A percentile compares a stretch with the other conserved stretches of the same genome.
Conservation (phyloP, 1,140 invertebrate species). For the Mamestra configurata region DNA sequence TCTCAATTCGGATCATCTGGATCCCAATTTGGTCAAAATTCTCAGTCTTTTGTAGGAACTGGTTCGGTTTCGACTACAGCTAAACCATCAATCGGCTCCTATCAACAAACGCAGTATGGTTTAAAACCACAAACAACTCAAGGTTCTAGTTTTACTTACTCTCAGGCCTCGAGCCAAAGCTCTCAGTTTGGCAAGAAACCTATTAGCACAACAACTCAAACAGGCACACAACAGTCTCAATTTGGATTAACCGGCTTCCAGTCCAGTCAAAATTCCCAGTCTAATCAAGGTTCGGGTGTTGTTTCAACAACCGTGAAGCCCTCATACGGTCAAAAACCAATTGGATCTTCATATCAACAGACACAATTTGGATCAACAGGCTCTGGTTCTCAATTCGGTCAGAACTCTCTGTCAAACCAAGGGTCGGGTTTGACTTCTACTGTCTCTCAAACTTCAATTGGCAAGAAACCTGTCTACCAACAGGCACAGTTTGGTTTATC, state of each 20-base stretch:
- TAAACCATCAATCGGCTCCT: background rate
- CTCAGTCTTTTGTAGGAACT: background rate
- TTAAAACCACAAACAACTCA: background rate
- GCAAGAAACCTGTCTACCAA: background rate
- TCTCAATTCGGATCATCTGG: background rate
- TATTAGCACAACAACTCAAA: background rate
- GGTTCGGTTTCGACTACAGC: background rate
- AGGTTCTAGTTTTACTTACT: background rate
- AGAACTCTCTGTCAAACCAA: background rate
- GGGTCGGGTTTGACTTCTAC: background rate
- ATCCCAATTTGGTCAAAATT: slow-evolving; percentile 14
- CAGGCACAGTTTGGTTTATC: background rate
- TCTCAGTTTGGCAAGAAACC: slow-evolving; percentile 9
- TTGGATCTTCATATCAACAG: slow-evolving; percentile 6
- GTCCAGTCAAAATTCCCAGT: background rate
- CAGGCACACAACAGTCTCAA: background rate
- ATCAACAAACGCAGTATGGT: background rate
- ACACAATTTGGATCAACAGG: slow-evolving; percentile 2
- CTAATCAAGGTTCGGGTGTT: background rate
- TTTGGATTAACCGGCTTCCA: background rate
- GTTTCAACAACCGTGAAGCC: slow-evolving; percentile 4
- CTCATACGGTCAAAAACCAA: slow-evolving; percentile 7
- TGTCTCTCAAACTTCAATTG: background rate
- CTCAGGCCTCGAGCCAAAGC: slow-evolving; percentile 8
- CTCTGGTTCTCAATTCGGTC: background rate